Percentiles rank a stretch among this genome's conserved stretches.
phyloP scores from a whole-genome alignment of 2,888 invertebrate species.

The Agrochola lychnidis region DNA sequence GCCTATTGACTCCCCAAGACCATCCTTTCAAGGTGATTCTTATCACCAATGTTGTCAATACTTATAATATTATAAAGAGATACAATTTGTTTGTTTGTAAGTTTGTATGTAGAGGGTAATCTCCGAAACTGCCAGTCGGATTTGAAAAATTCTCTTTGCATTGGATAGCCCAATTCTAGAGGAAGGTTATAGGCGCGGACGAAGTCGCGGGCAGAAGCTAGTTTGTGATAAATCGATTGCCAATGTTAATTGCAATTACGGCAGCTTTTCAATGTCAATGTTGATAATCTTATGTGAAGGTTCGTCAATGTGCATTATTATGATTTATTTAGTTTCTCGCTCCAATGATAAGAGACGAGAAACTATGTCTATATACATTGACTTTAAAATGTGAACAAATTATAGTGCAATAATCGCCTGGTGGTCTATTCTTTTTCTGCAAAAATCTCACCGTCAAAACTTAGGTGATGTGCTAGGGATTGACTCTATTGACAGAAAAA shows the following conservation, averaged over 20 bases:
- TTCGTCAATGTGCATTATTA: conserved; percentile 1
- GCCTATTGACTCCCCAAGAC: no score
- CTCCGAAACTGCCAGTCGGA: no score
- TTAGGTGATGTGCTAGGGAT: no score
- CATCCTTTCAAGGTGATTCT: not conserved
- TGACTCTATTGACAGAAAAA: no score
- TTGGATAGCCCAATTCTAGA: no score
- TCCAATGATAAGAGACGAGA: not conserved
- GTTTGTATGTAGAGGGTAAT: no score
- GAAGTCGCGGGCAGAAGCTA: no score
- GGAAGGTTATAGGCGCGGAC: no score
- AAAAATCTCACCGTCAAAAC: not conserved
- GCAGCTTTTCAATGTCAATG: not conserved
- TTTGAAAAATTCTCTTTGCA: no score
- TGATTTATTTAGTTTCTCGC: not conserved
- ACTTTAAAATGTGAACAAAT: not conserved
- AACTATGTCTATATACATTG: not conserved
- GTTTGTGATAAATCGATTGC: conserved; percentile 21
- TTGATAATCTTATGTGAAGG: not conserved
- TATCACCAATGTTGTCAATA: conserved; percentile 24
- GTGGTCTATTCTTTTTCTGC: not conserved
- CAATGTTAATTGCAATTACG: not conserved
- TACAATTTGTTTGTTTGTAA: no score
- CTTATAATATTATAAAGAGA: no score
- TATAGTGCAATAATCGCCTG: not conserved